Percentiles rank a stretch among this genome's conserved stretches.
phyloP scores from a whole-genome alignment of 2,113 vertebrate genomes.

The Tachycineta bicolor region DNA sequence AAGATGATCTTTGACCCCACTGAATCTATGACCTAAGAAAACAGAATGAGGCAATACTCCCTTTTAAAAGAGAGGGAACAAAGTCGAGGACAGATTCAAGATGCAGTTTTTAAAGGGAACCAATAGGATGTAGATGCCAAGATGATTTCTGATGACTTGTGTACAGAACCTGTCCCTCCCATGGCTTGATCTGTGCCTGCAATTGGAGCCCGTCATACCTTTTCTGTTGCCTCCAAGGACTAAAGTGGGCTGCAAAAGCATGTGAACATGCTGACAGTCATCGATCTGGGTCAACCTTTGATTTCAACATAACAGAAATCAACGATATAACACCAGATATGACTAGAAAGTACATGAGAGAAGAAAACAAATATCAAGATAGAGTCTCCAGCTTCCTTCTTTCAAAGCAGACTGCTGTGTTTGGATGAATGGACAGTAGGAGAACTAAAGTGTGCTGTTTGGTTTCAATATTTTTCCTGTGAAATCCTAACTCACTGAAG shows the following conservation, averaged over 20 bases:
- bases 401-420: not conserved
- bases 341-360: not conserved
- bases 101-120: not conserved
- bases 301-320: not conserved
- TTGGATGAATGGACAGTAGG: not conserved
- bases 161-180: not conserved
- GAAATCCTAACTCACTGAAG: not conserved
- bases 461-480: not conserved
- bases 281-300: not conserved
- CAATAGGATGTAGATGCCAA: not conserved
- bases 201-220: not conserved
- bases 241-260: not conserved
- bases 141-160: not conserved
- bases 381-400: not conserved
- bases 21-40: not conserved
- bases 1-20: not conserved
- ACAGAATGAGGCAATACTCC: not conserved
- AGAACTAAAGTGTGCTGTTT: not conserved
- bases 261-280: not conserved
- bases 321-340: not conserved
- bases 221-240: not conserved
- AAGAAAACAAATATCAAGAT: not conserved
- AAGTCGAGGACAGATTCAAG: not conserved
- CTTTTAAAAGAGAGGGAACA: not conserved
- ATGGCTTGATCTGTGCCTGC: not conserved